Base-by-base conservation (phyloP, 2,113 vertebrate species). In the Psephotus haematonotus region DNA sequence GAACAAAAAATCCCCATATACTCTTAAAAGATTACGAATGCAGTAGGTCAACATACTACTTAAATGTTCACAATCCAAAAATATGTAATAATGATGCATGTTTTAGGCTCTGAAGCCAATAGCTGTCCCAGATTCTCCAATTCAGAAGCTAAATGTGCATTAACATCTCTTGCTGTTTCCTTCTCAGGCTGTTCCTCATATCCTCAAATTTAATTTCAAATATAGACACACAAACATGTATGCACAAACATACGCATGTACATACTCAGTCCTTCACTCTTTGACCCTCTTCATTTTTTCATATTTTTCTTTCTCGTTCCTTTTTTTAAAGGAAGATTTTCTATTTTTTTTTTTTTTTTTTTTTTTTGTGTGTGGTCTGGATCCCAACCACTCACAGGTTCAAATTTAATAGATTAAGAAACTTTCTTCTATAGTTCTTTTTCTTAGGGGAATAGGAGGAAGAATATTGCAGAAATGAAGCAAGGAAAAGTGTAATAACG, bases 391-490 rank as follows among this genome's bases (percentile, higher is more conserved):
- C 20, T 79, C 28, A 76, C 24, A 15, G 75, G 76, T 93, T 94
- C 55, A 89, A 91, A 17, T 79, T 95, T 92, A 97, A 92, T 55
- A 93, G 44, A 80, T 67, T 88, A 95, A 86, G n/a, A 88, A 92
- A 90, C 65, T 94, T 95, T 68, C 7, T 55, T 88, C 64, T 80
- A 11, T 46, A 79, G 47, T 60, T 86, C 12, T 85, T 79, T n/a
- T 94, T 88, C 63, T 28, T 59, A 43, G 14, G 93, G 87, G 72
- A 71, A 88, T 49, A 76, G 71, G 96, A 60, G 44, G 65, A 90
- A 64, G 81, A 88, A 78, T 83, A 71, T 29, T 92, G 31, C 60
- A 83, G 89, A 94, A 97, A 97, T 94, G 96, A 97, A 95, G 67
- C 52, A 94, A 90, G 60, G 7, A 96, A 88, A 95, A 72, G 65